Evolutionary conservation across 2,797 vertebrate species (phyloP).

Genomic region (Okamejei kenojei): DNA sequence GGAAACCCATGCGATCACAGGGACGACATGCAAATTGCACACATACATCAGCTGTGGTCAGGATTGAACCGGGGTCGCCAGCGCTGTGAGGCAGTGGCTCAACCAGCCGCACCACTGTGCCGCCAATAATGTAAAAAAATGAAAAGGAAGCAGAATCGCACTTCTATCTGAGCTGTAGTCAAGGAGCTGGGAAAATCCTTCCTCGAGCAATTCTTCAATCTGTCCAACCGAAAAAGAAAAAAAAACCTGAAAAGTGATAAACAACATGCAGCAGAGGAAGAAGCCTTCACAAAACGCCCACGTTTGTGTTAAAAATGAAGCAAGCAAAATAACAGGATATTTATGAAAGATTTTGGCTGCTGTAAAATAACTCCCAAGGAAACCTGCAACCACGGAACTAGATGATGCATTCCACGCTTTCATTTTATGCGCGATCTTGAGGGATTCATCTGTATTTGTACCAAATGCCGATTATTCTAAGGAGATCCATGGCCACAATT

Average conservation of each 20-base stretch:
- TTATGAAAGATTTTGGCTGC: slow-evolving; percentile 7
- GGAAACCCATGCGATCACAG: too few species aligned
- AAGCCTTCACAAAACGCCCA: slow-evolving; percentile 1
- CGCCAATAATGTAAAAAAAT: too few species aligned
- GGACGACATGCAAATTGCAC: too few species aligned
- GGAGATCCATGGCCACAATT: neutral
- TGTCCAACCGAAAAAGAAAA: neutral
- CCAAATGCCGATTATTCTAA: neutral
- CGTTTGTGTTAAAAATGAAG: slow-evolving; percentile 24
- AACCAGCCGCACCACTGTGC: too few species aligned
- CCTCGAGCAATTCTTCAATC: neutral
- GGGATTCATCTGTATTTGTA: neutral
- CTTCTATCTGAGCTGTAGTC: neutral
- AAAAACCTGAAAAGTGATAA: slow-evolving; percentile 3
- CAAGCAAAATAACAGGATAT: slow-evolving; percentile 32
- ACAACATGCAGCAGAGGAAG: neutral
- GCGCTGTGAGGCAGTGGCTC: too few species aligned
- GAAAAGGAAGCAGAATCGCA: neutral
- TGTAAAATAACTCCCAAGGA: neutral
- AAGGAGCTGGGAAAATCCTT: slow-evolving; percentile 11
- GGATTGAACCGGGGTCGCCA: too few species aligned
- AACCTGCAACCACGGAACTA: neutral
- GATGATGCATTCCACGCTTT: neutral
- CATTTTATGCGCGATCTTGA: neutral
- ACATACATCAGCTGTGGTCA: too few species aligned